Percentiles rank a stretch among this genome's conserved stretches.
Evolutionary conservation across 2,113 vertebrate species (phyloP).

Genomic region (Mesembrinibis cayennensis): DNA sequence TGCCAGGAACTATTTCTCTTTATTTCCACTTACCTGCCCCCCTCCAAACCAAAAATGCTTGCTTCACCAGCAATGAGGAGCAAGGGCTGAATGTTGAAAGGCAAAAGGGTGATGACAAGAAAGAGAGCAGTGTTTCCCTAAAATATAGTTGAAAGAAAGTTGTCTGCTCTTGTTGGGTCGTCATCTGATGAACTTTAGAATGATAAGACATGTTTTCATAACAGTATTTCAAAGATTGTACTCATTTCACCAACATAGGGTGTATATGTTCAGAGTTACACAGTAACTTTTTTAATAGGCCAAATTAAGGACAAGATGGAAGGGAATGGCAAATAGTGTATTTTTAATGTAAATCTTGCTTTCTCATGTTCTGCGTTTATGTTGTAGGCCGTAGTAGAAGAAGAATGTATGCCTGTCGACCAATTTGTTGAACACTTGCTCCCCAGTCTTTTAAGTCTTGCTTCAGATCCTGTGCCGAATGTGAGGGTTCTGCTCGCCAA

Average conservation of each 20-base stretch:
- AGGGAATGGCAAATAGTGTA: background rate
- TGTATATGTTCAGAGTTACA: background rate
- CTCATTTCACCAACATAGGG: background rate
- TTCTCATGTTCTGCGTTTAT: background rate
- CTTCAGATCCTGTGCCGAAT: constrained; percentile 85
- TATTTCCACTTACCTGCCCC: background rate
- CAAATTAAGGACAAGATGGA: background rate
- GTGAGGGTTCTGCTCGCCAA: constrained; percentile 87
- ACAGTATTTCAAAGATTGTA: background rate
- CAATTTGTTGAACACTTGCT: constrained; percentile 86
- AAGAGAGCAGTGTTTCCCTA: background rate
- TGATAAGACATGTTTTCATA: background rate
- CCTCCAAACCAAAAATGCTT: background rate
- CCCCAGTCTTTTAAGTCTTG: constrained; percentile 86
- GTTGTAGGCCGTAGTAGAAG: constrained; percentile 79
- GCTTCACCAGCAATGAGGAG: background rate
- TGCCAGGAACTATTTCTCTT: background rate
- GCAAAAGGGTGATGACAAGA: background rate
- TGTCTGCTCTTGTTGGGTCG: background rate
- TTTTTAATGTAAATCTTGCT: background rate
- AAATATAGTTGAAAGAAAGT: background rate
- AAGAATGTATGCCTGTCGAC: constrained; percentile 84
- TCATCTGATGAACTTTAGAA: background rate
- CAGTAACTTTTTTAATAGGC: background rate
- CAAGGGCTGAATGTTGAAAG: background rate